Conservation (phyloP, 53 echinoderm and acorn worm genomes). For the Stichopus horrens region DNA sequence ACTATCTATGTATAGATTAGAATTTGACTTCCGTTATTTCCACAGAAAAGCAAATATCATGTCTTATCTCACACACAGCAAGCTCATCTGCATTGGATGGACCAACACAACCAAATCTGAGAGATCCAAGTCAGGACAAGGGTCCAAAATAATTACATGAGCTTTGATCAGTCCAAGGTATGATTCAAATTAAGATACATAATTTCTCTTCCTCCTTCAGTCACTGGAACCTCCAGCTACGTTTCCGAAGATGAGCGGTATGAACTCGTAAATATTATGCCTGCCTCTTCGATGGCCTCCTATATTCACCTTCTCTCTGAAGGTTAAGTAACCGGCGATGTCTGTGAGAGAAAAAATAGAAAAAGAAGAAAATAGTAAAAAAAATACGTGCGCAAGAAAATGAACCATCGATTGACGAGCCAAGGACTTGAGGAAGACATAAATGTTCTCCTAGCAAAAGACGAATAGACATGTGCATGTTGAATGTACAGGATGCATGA, state of each 20-base stretch:
- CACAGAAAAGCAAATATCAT: too few relatives aligned
- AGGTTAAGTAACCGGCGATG: slow-evolving; percentile 3
- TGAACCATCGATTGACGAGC: neutral
- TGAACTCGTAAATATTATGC: slow-evolving; percentile 2
- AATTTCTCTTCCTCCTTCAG: neutral
- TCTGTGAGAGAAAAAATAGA: neutral
- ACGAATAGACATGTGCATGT: too few relatives aligned
- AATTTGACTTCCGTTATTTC: too few relatives aligned
- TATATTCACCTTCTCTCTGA: neutral
- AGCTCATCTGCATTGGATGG: too few relatives aligned
- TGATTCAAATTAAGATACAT: too few relatives aligned
- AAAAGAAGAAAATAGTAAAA: neutral
- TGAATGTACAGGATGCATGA: too few relatives aligned
- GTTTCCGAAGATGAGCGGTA: neutral
- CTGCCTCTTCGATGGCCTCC: neutral
- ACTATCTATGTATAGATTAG: too few relatives aligned
- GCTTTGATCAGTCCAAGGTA: too few relatives aligned
- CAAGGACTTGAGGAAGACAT: neutral
- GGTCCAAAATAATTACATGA: too few relatives aligned
- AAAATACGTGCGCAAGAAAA: neutral
- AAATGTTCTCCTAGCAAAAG: neutral
- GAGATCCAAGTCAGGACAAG: too few relatives aligned
- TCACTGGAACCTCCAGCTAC: slow-evolving; percentile 7
- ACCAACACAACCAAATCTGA: too few relatives aligned
- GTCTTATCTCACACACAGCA: too few relatives aligned